These are phyloP conservation scores for Nematolebias whitei DNA, from an alignment of 2,113 vertebrate species.

Conservation along the genomic window DNA sequence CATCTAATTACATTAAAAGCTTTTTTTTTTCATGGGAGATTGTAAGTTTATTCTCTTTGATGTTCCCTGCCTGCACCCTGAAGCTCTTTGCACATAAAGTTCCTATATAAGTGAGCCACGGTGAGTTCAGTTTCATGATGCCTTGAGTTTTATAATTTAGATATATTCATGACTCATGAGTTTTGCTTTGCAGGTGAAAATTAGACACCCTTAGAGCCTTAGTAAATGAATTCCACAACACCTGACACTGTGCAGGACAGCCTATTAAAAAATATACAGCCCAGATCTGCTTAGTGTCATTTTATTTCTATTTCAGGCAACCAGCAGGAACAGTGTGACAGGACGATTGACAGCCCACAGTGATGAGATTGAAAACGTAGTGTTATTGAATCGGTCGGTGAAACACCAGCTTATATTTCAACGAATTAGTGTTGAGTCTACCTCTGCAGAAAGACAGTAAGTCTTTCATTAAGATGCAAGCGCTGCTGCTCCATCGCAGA, in stretches of 20 bases:
- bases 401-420: constrained; percentile 88
- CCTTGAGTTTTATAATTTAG: constrained; percentile 21
- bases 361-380: constrained; percentile 88
- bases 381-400: constrained; percentile 80
- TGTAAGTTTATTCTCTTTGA: constrained; percentile 36
- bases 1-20: constrained; percentile 12
- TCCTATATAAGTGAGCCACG: constrained; percentile 87
- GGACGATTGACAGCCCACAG: constrained; percentile 88
- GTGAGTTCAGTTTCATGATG: constrained; percentile 76
- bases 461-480: constrained; percentile 21
- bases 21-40: background rate
- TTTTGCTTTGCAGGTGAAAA: constrained; percentile 84
- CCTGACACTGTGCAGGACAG: constrained; percentile 74
- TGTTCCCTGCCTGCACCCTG: constrained; percentile 70
- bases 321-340: constrained; percentile 91
- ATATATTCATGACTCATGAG: constrained; percentile 56
- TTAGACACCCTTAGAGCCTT: constrained; percentile 90
- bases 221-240: constrained; percentile 88
- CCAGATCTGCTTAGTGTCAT: background rate
- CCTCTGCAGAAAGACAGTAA: constrained; percentile 89
- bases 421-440: constrained; percentile 86
- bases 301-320: constrained; percentile 74
- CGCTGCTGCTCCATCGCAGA: constrained; percentile 7
- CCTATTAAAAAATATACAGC: constrained; percentile 34
- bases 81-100: constrained; percentile 91